Evolutionary conservation across 2,797 vertebrate genomes (phyloP), one percentile per base, ranked within the genome.

Genomic region (Falco berigora): DNA sequence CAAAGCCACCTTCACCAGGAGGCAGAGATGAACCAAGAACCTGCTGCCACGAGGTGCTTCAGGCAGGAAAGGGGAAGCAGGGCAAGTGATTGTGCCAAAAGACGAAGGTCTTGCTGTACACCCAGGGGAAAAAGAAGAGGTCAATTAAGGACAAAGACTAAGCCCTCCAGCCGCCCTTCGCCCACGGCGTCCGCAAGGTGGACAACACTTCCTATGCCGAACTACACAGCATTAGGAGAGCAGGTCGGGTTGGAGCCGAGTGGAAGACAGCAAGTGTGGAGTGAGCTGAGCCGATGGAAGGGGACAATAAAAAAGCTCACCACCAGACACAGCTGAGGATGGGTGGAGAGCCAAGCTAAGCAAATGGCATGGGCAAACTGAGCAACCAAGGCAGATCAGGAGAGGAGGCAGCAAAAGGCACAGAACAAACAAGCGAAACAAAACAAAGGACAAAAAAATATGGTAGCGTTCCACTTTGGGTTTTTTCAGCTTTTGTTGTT

Each of bases 21-120:
- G 87, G 89, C 88, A 90, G 68, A 87, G 92, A 66, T 77, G 90
- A 92, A 68, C 78, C 90, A 93, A 86, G 82, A 82, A 55, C 69
- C 95, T 94, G 90, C 94, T 95, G 94, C 96, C 73, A 59, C 46
- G 71, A 79, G 88, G 83, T 75, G 73, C 93, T 94, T 95, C 89
- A 73, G 92, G 91, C 82, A 81, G 93, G 92, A 76, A 94, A 73
- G 12, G 80, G 93, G 86, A 49, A 95, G 88, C 81, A 77, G 86
- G 56, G 78, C 55, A 82, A 93, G 71, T 58, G 73, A 49, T 19
- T 85, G 79, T 84, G 74, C 80, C 89, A 89, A 82, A 84, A 74
- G 80, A 83, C 10, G 27, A 83, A 63, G 82, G 46, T 90, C 86
- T 94, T 64, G 87, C 86, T 94, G 90, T 52, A 86, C 69, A 53